Evolutionary conservation across 2,113 vertebrate species (phyloP).

Genomic region (Campylomormyrus numenius): DNA sequence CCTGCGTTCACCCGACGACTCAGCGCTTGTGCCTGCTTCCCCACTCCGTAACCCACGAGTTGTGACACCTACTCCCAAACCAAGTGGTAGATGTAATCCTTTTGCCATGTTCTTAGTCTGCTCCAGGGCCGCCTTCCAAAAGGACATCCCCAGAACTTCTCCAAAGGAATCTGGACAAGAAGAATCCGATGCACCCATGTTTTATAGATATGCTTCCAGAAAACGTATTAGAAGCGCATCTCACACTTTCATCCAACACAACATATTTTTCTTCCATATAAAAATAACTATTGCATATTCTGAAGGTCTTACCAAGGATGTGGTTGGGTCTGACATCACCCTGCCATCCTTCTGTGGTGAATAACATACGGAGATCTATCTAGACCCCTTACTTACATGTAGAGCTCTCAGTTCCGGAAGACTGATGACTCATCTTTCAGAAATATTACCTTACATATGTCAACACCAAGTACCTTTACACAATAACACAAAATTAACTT

Average conservation of each 20-base stretch:
- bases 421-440: not conserved
- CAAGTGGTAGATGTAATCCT: not conserved
- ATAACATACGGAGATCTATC: not conserved
- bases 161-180: not conserved
- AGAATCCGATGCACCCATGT: not conserved
- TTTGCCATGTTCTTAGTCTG: not conserved
- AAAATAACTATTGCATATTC: not conserved
- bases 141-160: not conserved
- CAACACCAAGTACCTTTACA: not conserved
- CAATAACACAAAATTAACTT: not conserved
- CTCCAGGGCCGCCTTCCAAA: not conserved
- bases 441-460: constrained; percentile 2
- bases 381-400: not conserved
- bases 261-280: not conserved
- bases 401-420: not conserved
- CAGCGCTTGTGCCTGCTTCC: too few species aligned
- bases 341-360: not conserved
- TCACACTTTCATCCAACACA: not conserved
- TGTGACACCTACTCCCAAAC: not conserved
- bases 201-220: not conserved
- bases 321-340: not conserved
- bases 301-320: not conserved
- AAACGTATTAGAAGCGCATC: not conserved
- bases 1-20: too few species aligned
- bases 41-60: too few species aligned